Evolutionary conservation across 2,797 vertebrate genomes (phyloP).

Genomic region (Sciaenops ocellatus): DNA sequence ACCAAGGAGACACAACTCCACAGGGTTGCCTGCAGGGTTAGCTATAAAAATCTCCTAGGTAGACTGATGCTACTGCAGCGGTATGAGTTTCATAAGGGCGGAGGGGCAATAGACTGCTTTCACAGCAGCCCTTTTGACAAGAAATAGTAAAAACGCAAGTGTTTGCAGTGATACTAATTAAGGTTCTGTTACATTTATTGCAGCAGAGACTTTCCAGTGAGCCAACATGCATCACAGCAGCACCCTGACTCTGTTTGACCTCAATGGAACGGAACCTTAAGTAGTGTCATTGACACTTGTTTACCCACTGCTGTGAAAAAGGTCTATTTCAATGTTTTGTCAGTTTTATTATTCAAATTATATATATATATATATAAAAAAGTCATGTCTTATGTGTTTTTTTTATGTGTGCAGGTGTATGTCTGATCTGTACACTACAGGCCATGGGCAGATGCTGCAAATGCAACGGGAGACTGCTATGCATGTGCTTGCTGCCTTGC

Average conservation of each 20-base stretch:
- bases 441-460: constrained; percentile 84
- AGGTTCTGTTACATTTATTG: too few relatives aligned
- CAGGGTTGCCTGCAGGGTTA: constrained; percentile 55
- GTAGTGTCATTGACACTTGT: too few relatives aligned
- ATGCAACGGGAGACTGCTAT: constrained; percentile 82
- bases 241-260: too few relatives aligned
- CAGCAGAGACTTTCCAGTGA: too few relatives aligned
- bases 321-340: too few relatives aligned
- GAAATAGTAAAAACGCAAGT: too few relatives aligned
- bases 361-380: neutral
- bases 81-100: neutral
- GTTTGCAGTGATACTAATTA: too few relatives aligned
- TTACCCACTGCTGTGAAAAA: too few relatives aligned
- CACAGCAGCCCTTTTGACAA: too few relatives aligned
- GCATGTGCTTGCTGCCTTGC: constrained; percentile 87
- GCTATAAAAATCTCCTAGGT: constrained; percentile 30
- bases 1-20: constrained; percentile 77
- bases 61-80: constrained; percentile 16
- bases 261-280: too few relatives aligned
- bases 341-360: neutral
- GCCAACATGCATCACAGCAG: too few relatives aligned
- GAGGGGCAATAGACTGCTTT: too few relatives aligned
- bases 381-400: neutral
- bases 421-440: constrained; percentile 19
- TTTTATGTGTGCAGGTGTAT: constrained; percentile 49